These are phyloP conservation scores for Galeruca laticollis DNA, from an alignment of 2,888 invertebrate species.

Conservation along the genomic window DNA sequence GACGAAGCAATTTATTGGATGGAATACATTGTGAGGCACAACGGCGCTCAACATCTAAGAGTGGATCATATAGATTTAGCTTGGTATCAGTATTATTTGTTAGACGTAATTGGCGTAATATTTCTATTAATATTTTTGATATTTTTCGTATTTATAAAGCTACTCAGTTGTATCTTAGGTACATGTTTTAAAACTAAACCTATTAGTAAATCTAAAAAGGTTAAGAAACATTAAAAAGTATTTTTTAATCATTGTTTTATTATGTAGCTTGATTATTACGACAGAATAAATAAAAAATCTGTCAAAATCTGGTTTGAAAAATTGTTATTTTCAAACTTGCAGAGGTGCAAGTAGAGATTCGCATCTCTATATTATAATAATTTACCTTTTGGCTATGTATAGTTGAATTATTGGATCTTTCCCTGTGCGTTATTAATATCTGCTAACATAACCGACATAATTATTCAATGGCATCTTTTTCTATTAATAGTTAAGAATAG, in stretches of 20 bases:
- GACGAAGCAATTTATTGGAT: constrained; percentile 55
- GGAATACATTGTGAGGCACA: constrained; percentile 54
- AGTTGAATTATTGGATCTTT: too few species aligned
- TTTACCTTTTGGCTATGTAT: too few species aligned
- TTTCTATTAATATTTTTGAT: constrained; percentile 9
- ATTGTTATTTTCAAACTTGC: too few species aligned
- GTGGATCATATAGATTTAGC: constrained; percentile 47
- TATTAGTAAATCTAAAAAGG: neutral
- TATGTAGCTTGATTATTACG: too few species aligned
- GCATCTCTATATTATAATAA: too few species aligned
- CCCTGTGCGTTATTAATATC: too few species aligned
- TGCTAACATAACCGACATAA: too few species aligned
- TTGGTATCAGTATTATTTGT: constrained; percentile 54
- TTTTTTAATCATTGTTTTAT: neutral
- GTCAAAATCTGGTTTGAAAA: too few species aligned
- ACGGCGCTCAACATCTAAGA: constrained; percentile 55
- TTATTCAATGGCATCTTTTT: too few species aligned
- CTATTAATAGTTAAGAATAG: too few species aligned
- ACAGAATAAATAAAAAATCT: too few species aligned
- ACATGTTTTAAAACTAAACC: neutral
- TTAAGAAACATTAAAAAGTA: constrained; percentile 13
- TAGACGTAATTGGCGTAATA: constrained; percentile 51
- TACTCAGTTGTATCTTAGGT: neutral
- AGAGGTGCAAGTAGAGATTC: too few species aligned
- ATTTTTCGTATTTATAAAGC: constrained; percentile 21